These are phyloP conservation scores for Lordiphosa andalusiaca DNA, from an alignment of 2,888 invertebrate genomes.

Conservation along the genomic window DNA sequence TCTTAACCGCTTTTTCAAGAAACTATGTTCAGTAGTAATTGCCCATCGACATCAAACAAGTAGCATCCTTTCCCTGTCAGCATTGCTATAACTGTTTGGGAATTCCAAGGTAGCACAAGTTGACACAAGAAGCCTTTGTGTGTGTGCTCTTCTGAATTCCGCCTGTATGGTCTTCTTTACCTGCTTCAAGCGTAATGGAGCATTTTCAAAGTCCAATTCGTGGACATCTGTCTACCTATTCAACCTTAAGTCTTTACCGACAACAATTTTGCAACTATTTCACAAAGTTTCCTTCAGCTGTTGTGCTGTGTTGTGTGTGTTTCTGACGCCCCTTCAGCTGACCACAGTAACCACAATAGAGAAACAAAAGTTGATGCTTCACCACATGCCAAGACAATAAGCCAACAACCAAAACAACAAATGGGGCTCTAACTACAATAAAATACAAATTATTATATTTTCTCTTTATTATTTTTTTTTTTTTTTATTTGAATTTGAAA, in stretches of 20 bases:
- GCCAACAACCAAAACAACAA: not conserved
- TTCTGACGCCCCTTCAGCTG: conserved; percentile 19
- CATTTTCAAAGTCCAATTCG: too few relatives aligned
- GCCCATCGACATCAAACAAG: too few relatives aligned
- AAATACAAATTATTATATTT: conserved; percentile 56
- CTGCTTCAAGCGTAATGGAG: too few relatives aligned
- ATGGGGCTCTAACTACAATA: conserved; percentile 26
- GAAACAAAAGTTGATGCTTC: conserved; percentile 18
- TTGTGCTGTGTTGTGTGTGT: conserved; percentile 5
- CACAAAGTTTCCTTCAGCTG: conserved; percentile 35
- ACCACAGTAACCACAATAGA: conserved; percentile 59
- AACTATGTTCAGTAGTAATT: too few relatives aligned
- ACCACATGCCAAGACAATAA: conserved; percentile 24
- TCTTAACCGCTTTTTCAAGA: too few relatives aligned
- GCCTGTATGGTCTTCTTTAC: too few relatives aligned
- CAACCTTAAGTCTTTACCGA: not conserved
- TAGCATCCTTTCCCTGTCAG: too few relatives aligned
- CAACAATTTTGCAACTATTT: conserved; percentile 4
- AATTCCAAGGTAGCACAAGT: too few relatives aligned
- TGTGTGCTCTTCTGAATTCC: too few relatives aligned
- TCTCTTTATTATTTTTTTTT: not conserved
- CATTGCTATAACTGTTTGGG: too few relatives aligned
- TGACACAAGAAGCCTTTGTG: too few relatives aligned
- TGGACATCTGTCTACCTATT: too few relatives aligned
- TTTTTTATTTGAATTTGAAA: conserved; percentile 36